Base-by-base conservation (phyloP, 2,113 vertebrate genomes). In the Triplophysa rosa region DNA sequence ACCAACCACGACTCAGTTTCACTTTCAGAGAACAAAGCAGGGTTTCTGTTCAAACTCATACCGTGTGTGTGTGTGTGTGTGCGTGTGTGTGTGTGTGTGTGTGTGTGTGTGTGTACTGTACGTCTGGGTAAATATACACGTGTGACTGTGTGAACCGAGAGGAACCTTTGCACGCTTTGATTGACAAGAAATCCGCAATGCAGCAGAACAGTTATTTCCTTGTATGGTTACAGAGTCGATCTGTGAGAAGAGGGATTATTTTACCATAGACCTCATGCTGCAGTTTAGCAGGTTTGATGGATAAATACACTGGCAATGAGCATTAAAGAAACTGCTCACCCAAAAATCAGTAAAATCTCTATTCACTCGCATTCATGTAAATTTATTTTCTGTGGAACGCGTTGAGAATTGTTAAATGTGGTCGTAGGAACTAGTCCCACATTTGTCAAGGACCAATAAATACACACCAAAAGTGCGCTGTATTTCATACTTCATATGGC, bases 141-240 rank as follows among this genome's bases (percentile, higher is more conserved):
- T 77, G 74, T 12, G 21, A 37, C 26, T 66, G 75, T 65, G 75
- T 24, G 76, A 59, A 58, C 33, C 21, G 11, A 67, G 37, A 78
- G 21, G 65, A 78, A 68, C 52, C 56, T 11, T 37, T 14, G 21
- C 19, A 58, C 56, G 17, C 40, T 37, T 26, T 70, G 67, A 70
- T 69, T 52, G 77, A 70, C 56, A 23, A 56, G 45, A 52, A 63
- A 62, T 29, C 67, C 19, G 58, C 45, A 37, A 66, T 17, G 2
- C 47, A 47, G 29, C 58, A 69, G 8, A 42, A 0, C 67, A 21
- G 24, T 23, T 9, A 16, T 19, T 49, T 68, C 77, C 77, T 71
- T 79, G 77, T 79, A 79, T 64, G 77, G 77, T 79, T 33, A 63
- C 13, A 56, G 29, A 71, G 19, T 58, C 12, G 26, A 71, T 54